These are phyloP conservation scores for Heptranchias perlo DNA, from an alignment of 2,113 vertebrate genomes.

Conservation along the genomic window DNA sequence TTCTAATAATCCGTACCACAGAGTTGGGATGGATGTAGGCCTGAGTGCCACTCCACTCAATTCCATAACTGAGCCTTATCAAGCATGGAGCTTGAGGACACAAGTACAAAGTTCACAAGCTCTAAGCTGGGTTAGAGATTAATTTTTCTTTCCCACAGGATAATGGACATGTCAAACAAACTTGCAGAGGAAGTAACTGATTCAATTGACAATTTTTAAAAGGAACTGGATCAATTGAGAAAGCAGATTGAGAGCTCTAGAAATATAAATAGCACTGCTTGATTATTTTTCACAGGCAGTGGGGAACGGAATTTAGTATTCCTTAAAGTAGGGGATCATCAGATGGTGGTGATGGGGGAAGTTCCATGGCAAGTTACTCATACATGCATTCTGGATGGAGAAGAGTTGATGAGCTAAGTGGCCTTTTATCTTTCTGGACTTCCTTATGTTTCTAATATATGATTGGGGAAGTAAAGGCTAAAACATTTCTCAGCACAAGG, in stretches of 20 bases:
- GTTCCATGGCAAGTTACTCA: neutral
- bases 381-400: neutral
- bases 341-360: neutral
- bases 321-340: neutral
- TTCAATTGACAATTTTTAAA: neutral
- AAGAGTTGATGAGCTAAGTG: neutral
- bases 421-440: neutral
- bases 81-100: neutral
- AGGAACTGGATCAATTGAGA: neutral
- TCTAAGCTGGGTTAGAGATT: neutral
- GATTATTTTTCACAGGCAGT: neutral
- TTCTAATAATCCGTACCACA: neutral
- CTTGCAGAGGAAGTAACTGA: neutral
- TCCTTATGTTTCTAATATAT: neutral
- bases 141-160: neutral
- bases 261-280: neutral
- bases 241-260: neutral
- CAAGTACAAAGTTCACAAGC: neutral
- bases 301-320: neutral
- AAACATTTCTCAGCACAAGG: neutral
- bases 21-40: neutral
- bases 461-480: neutral
- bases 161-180: neutral
- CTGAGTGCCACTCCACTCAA: neutral
- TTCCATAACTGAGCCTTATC: neutral